Evolutionary conservation across 2,113 vertebrate species (phyloP).

Genomic region (Perccottus glenii): DNA sequence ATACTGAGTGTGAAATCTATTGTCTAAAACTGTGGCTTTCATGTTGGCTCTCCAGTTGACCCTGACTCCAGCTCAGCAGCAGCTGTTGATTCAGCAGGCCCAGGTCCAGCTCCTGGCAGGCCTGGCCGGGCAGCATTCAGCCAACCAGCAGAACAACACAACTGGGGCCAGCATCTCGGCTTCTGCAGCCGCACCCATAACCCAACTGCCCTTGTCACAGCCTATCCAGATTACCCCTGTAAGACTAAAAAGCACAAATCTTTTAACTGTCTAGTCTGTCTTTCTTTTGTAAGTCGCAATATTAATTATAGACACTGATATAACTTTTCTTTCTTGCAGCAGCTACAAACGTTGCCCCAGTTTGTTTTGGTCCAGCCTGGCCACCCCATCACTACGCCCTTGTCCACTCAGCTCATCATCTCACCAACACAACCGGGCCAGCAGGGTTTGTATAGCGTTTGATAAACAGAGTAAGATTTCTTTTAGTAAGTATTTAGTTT

Average conservation of each 20-base stretch:
- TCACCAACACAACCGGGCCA: constrained; percentile 95
- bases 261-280: not conserved
- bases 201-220: constrained; percentile 96
- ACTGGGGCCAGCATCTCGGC: constrained; percentile 97
- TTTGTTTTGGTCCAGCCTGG: constrained; percentile 96
- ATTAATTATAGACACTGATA: not conserved
- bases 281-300: not conserved
- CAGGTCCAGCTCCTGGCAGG: constrained; percentile 97
- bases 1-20: not conserved
- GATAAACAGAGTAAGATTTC: not conserved
- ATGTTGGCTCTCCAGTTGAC: constrained; percentile 82
- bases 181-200: constrained; percentile 96
- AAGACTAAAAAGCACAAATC: constrained; percentile 39
- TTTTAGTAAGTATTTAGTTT: not conserved
- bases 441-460: constrained; percentile 80
- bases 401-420: constrained; percentile 98
- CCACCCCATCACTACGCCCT: constrained; percentile 86
- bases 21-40: not conserved
- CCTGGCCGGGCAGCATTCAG: constrained; percentile 93
- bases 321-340: constrained; percentile 79
- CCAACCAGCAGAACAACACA: constrained; percentile 94
- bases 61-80: constrained; percentile 95
- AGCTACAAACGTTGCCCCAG: constrained; percentile 97
- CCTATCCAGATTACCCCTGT: constrained; percentile 97
- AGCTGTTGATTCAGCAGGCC: constrained; percentile 96